Percentiles rank a stretch among this genome's conserved stretches.
Evolutionary conservation across 2,797 vertebrate genomes (phyloP).

Genomic region (Acropternis orthonyx): DNA sequence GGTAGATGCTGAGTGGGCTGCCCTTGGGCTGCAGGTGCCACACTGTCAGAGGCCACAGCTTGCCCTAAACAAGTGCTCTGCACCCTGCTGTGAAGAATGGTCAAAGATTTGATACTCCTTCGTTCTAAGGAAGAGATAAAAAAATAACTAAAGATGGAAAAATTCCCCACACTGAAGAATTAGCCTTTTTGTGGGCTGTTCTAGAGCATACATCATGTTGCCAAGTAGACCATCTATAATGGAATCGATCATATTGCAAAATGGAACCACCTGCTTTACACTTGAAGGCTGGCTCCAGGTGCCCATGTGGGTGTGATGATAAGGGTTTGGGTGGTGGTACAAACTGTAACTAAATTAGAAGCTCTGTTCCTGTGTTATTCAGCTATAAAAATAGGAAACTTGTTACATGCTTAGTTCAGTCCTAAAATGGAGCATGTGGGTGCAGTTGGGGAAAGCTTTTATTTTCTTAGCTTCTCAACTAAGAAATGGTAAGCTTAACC

Average conservation of each 20-base stretch:
- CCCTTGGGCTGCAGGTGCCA: background rate
- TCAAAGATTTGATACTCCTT: background rate
- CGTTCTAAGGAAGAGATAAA: background rate
- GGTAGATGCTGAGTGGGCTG: background rate
- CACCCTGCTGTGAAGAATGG: background rate
- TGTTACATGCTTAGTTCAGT: background rate
- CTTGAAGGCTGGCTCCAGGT: conserved; percentile 20
- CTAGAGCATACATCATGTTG: background rate
- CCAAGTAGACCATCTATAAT: background rate
- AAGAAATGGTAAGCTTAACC: background rate
- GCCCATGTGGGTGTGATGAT: background rate
- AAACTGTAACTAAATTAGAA: conserved; percentile 22
- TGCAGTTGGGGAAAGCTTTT: background rate
- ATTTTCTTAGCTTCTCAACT: background rate
- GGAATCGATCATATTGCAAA: background rate
- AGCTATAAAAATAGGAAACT: conserved; percentile 37
- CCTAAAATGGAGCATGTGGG: background rate
- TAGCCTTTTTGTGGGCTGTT: background rate
- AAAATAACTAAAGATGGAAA: background rate
- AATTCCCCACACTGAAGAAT: background rate
- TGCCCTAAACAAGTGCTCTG: background rate
- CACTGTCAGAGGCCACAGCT: background rate
- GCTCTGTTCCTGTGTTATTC: conserved; percentile 9
- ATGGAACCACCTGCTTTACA: background rate
- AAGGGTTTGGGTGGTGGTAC: background rate